A percentile compares a stretch with the other conserved stretches of the same genome.
Evolutionary conservation across 2,888 invertebrate species (phyloP).

Genomic region (Heliconius hortense): DNA sequence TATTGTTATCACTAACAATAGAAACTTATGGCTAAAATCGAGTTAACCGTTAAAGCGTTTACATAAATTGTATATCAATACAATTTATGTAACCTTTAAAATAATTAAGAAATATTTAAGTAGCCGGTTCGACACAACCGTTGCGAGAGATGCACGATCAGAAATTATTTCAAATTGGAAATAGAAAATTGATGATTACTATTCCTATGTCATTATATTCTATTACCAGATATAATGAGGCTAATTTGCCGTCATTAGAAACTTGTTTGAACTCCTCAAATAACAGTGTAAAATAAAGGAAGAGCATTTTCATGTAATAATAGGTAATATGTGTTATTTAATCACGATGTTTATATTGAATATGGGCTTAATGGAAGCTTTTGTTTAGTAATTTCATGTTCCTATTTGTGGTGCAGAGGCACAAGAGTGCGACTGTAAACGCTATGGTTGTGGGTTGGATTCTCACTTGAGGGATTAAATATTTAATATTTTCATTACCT

Average conservation of each 20-base stretch:
- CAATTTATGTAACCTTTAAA: not conserved
- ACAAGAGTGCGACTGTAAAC: too few species aligned
- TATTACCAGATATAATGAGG: slow-evolving; percentile 50
- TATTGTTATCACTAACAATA: too few species aligned
- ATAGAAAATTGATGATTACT: slow-evolving; percentile 60
- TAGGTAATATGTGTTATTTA: slow-evolving; percentile 2
- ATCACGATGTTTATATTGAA: slow-evolving; percentile 10
- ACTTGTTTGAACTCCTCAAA: slow-evolving; percentile 44
- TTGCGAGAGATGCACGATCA: slow-evolving; percentile 45
- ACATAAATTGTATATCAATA: too few species aligned
- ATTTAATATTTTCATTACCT: too few species aligned
- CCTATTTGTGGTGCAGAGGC: not conserved
- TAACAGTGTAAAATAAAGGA: slow-evolving; percentile 28
- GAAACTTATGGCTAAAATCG: too few species aligned
- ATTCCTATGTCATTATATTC: slow-evolving; percentile 51
- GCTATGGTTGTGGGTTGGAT: too few species aligned
- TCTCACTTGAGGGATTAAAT: too few species aligned
- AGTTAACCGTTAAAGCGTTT: too few species aligned
- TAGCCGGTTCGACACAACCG: not conserved
- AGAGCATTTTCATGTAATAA: slow-evolving; percentile 20
- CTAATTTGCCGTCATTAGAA: slow-evolving; percentile 48
- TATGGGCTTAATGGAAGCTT: slow-evolving; percentile 3
- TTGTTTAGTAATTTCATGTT: not conserved
- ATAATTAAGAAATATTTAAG: not conserved
- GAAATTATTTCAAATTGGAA: slow-evolving; percentile 60